Evolutionary conservation across 2,797 vertebrate species (phyloP).

Genomic region (Lagocephalus sceleratus): DNA sequence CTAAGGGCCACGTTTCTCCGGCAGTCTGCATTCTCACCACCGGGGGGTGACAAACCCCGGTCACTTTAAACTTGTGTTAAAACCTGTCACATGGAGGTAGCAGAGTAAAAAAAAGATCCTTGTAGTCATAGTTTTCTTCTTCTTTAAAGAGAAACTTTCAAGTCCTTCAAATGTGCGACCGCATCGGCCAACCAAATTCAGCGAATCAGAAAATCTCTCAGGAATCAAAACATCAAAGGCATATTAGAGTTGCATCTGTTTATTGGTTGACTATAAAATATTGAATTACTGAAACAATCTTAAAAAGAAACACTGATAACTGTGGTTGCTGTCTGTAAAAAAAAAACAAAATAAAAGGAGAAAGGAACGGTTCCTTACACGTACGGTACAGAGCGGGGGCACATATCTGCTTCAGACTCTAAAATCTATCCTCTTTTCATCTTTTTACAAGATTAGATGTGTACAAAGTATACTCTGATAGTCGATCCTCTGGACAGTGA

Average conservation of each 20-base stretch:
- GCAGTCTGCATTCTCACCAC: too few relatives aligned
- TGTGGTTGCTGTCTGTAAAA: conserved; percentile 76
- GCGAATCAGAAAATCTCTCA: too few relatives aligned
- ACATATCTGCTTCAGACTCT: conserved; percentile 70
- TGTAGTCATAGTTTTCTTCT: too few relatives aligned
- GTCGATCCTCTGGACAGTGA: conserved; percentile 61
- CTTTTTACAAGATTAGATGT: conserved; percentile 81
- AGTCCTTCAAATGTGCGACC: too few relatives aligned
- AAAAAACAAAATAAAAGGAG: conserved; percentile 57
- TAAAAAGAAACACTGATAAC: conserved; percentile 83
- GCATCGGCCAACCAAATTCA: too few relatives aligned
- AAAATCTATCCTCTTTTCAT: conserved; percentile 64
- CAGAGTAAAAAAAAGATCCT: too few relatives aligned
- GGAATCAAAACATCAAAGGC: conserved; percentile 3
- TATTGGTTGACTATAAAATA: conserved; percentile 85
- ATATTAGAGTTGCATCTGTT: conserved; percentile 70
- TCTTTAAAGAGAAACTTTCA: too few relatives aligned
- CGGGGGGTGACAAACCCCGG: too few relatives aligned
- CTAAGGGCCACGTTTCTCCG: too few relatives aligned
- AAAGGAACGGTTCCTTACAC: conserved; percentile 63
- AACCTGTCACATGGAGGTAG: too few relatives aligned
- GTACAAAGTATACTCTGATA: conserved; percentile 81
- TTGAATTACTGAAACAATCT: conserved; percentile 80
- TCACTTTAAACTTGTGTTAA: too few relatives aligned
- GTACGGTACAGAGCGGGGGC: conserved; percentile 72